phyloP scores from a whole-genome alignment of 2,797 vertebrate genomes.

The Periophthalmus magnuspinnatus region DNA sequence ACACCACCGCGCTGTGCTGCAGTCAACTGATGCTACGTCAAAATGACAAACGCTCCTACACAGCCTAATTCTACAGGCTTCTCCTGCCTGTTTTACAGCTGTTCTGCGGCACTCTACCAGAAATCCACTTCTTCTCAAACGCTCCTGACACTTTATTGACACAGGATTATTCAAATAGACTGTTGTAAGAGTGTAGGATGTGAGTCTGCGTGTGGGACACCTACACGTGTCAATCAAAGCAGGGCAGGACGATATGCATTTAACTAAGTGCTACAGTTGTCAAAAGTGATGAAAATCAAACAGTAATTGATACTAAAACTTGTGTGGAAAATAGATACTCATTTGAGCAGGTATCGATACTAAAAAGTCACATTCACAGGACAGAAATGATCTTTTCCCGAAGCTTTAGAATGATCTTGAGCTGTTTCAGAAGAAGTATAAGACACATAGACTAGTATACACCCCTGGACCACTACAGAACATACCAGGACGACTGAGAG shows the following conservation, averaged over 20 bases:
- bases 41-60: slow-evolving; percentile 50
- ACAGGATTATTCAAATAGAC: neutral
- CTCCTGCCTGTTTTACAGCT: slow-evolving; percentile 29
- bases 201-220: neutral
- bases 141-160: neutral
- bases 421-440: too few relatives aligned
- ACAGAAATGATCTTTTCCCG: too few relatives aligned
- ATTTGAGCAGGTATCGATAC: too few relatives aligned
- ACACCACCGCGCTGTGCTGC: slow-evolving; percentile 16
- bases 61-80: slow-evolving; percentile 39
- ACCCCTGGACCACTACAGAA: too few relatives aligned
- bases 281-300: too few relatives aligned
- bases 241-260: neutral
- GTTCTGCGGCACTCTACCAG: slow-evolving; percentile 27
- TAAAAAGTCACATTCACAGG: too few relatives aligned
- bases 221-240: neutral
- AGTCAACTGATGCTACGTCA: slow-evolving; percentile 51
- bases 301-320: too few relatives aligned
- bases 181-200: neutral
- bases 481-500: too few relatives aligned
- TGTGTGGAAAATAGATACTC: too few relatives aligned
- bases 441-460: too few relatives aligned
- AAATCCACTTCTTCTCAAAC: slow-evolving; percentile 21
- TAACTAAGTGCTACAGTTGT: too few relatives aligned
- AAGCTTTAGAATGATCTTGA: too few relatives aligned